Conservation (phyloP, 2,797 vertebrate species). For the Anguilla obscura region DNA sequence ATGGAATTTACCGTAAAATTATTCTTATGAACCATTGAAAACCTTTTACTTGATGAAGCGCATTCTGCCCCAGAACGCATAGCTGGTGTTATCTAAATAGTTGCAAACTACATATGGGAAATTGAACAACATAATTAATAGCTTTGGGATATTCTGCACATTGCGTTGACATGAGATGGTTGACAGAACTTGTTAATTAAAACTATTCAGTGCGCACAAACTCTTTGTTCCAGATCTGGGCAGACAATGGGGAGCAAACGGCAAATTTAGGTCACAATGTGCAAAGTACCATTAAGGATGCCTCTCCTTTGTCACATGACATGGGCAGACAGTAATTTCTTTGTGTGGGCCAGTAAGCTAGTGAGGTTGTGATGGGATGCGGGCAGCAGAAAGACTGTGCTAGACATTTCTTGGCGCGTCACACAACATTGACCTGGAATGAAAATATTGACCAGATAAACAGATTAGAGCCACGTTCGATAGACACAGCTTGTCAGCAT, state of each 20-base stretch:
- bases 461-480: background rate
- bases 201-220: background rate
- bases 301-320: background rate
- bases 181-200: background rate
- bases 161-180: background rate
- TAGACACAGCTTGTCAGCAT: slow-evolving; percentile 1
- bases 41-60: background rate
- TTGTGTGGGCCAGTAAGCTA: background rate
- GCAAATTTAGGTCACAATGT: slow-evolving; percentile 6
- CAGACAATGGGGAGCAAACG: background rate
- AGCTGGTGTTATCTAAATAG: background rate
- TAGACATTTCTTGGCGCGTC: background rate
- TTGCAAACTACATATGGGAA: background rate
- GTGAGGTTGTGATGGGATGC: background rate
- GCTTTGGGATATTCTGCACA: background rate
- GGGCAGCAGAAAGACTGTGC: background rate
- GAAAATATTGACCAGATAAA: slow-evolving; percentile 5
- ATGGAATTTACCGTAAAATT: background rate
- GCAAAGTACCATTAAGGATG: background rate
- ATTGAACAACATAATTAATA: background rate
- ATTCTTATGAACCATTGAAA: background rate
- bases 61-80: background rate
- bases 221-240: background rate
- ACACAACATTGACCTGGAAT: background rate
- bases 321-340: background rate